Conservation (phyloP, 35 echinoderm and acorn worm genomes). For the Ophioderma brevispina region DNA sequence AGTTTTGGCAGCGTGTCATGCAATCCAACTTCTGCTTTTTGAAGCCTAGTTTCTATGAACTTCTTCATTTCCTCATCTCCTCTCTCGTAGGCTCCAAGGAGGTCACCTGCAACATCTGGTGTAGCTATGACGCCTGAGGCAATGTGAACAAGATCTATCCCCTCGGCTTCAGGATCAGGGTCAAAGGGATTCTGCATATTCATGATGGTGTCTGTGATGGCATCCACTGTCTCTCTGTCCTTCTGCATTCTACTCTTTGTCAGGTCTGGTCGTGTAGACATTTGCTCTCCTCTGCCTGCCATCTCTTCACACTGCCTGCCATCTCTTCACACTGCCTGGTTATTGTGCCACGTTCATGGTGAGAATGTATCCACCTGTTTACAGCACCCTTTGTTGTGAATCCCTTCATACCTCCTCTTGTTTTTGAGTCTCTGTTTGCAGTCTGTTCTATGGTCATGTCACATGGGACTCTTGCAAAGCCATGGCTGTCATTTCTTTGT, state of each 20-base stretch:
- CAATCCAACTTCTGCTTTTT: neutral
- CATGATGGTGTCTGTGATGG: conserved; percentile 12
- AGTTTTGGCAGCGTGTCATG: neutral
- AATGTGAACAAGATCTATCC: conserved; percentile 5
- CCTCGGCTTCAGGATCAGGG: neutral
- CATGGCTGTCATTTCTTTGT: conserved; percentile 48
- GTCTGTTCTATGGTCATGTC: conserved; percentile 73
- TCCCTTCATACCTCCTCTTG: conserved; percentile 66
- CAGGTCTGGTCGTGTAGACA: neutral
- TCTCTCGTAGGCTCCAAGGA: neutral
- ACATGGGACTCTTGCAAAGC: conserved; percentile 45
- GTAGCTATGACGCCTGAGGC: conserved; percentile 27
- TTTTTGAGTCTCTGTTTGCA: conserved; percentile 55
- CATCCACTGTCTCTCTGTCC: conserved; percentile 2
- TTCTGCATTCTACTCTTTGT: conserved; percentile 13
- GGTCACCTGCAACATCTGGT: neutral
- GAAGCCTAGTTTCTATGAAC: neutral
- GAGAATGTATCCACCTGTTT: conserved; percentile 46
- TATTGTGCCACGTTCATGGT: conserved; percentile 47
- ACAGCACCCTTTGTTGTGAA: conserved; percentile 47
- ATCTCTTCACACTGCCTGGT: conserved; percentile 30
- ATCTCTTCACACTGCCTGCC: conserved; percentile 41
- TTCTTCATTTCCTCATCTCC: neutral
- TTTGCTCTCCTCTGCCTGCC: conserved; percentile 27
- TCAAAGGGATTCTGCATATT: conserved; percentile 65